Evolutionary conservation across 2,113 vertebrate genomes (phyloP), one percentile per base, ranked within the genome.

Genomic region (Leucoraja erinaceus): DNA sequence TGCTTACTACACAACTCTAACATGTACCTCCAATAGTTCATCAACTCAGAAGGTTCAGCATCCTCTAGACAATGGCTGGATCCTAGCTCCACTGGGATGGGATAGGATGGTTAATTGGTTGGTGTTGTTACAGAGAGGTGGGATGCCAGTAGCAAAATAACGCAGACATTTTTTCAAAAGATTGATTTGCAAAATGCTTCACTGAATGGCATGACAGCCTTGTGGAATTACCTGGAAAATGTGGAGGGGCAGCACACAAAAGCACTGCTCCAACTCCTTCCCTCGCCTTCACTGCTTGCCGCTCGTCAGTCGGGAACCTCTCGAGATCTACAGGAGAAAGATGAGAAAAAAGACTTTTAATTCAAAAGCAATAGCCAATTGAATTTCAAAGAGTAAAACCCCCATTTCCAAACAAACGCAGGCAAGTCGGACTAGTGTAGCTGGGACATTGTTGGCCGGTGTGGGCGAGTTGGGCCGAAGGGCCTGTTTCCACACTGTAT

Each of bases 251-350:
- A 0, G 97, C 97, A 90, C 99, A 99, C 76, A 99, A 97, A 93
- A 99, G 96, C 66, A 99, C 97, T 7, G 97, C 98, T 56, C 98
- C 98, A 93, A 98, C 97, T 22, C 98, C 98, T 95, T 98, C 98
- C 93, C 97, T 97, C 5, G 99, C 96, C 88, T 95, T 94, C 93
- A 99, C 98, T 0, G 97, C 96, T 20, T 96, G 96, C 70, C 98
- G 97, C 68, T 99, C 98, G 90, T 99, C 99, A 0, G 97, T 97
- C 14, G 98, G 97, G 94, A 99, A 99, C 66, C 97, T 96, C 94
- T 99, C 98, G 4, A 99, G 96, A 94, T 98, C 99, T 99, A 94
- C 81, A 68, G 56, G 1, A 83, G 93, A 94, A 0, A 81, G 77
- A 75, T 22, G 18, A 61, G 8, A 9, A 7, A 31, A 47, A 28